These are phyloP conservation scores for Serilophus lunatus DNA, from an alignment of 2,113 vertebrate species.

Conservation along the genomic window DNA sequence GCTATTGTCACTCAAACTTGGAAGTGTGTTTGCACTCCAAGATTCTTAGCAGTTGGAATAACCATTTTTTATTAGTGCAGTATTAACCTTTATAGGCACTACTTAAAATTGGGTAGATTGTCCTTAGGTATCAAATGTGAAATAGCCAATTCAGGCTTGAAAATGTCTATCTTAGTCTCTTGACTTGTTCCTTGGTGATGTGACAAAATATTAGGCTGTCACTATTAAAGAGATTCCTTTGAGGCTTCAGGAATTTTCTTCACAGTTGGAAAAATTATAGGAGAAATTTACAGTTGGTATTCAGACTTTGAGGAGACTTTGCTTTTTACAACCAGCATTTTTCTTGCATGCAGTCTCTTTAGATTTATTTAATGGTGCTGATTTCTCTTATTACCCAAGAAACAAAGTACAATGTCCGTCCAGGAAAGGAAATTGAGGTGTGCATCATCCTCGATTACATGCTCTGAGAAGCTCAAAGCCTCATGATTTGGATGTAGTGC, in stretches of 20 bases:
- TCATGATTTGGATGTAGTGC: not conserved
- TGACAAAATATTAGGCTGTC: not conserved
- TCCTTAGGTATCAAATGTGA: not conserved
- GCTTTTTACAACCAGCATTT: not conserved
- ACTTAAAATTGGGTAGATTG: not conserved
- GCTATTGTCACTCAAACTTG: not conserved
- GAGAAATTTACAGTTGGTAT: not conserved
- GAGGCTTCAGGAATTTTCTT: not conserved
- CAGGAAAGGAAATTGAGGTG: not conserved
- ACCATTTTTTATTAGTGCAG: not conserved
- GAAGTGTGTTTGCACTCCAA: not conserved
- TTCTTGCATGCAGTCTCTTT: not conserved
- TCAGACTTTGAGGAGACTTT: not conserved
- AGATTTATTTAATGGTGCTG: not conserved
- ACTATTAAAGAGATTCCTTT: not conserved
- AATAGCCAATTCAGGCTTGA: not conserved
- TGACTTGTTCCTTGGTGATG: not conserved
- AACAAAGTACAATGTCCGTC: not conserved
- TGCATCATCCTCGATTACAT: not conserved
- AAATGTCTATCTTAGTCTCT: not conserved
- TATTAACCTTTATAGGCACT: not conserved
- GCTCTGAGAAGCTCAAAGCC: not conserved
- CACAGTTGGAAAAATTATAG: not conserved
- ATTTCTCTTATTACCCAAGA: not conserved
- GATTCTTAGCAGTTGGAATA: not conserved